A percentile compares a stretch with the other conserved stretches of the same genome.
These are phyloP conservation scores for Phoxinus phoxinus DNA, from an alignment of 2,113 vertebrate genomes.

Conservation along the genomic window DNA sequence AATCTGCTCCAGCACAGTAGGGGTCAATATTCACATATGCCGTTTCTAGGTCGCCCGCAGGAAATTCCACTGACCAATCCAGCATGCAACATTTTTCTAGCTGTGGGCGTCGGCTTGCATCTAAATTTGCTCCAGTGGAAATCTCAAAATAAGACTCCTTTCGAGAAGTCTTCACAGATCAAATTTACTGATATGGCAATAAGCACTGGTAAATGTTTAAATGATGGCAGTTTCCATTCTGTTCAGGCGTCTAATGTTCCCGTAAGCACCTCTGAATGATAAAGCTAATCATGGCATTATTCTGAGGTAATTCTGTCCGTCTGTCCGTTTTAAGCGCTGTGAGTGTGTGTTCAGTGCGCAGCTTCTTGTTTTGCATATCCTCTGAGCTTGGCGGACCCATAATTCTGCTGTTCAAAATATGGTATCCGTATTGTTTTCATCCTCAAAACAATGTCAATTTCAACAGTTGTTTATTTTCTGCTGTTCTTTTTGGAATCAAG, in stretches of 20 bases:
- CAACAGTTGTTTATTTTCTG: neutral
- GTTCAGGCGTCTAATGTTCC: neutral
- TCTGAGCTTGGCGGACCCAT: conserved; percentile 14
- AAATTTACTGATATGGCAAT: neutral
- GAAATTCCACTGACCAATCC: conserved; percentile 24
- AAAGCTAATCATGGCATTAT: neutral
- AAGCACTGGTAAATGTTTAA: neutral
- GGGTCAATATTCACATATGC: neutral
- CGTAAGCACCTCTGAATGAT: neutral
- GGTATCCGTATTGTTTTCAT: neutral
- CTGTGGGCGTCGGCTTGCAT: conserved; percentile 5
- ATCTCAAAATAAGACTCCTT: neutral
- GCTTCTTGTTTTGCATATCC: neutral
- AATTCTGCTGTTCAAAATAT: conserved; percentile 28
- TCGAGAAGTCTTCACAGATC: neutral
- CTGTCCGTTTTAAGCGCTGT: neutral
- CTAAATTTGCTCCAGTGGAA: conserved; percentile 22
- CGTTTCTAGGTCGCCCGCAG: neutral
- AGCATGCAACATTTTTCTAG: conserved; percentile 29
- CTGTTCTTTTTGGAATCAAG: neutral
- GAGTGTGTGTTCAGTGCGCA: neutral
- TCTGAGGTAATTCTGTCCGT: conserved; percentile 14
- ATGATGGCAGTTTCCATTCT: neutral
- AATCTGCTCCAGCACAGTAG: neutral
- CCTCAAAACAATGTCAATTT: neutral